Conservation (phyloP, 2,888 invertebrate genomes). For the Gari tellinella region DNA sequence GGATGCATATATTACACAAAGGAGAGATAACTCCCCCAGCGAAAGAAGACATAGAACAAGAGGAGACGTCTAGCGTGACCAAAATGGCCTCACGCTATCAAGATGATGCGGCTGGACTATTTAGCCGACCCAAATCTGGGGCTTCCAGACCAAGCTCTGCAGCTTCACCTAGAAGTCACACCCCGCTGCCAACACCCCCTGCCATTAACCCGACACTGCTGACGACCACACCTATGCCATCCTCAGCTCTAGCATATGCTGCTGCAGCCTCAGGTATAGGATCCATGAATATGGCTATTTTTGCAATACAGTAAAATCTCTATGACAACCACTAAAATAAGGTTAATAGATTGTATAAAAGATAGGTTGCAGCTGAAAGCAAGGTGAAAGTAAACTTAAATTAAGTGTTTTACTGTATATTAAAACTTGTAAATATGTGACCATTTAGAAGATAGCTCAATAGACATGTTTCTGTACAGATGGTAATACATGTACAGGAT, state of each 20-base stretch:
- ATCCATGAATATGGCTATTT: too few species aligned
- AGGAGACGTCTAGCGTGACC: conserved; percentile 67
- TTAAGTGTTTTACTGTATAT: too few species aligned
- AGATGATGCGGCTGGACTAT: conserved; percentile 69
- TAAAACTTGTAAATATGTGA: too few species aligned
- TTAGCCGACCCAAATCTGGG: conserved; percentile 65
- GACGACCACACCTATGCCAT: conserved; percentile 73
- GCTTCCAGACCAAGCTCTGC: conserved; percentile 70
- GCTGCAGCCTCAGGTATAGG: conserved; percentile 80
- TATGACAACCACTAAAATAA: too few species aligned
- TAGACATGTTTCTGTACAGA: too few species aligned
- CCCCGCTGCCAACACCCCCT: conserved; percentile 74
- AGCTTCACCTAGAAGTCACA: conserved; percentile 56
- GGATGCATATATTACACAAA: conserved; percentile 80
- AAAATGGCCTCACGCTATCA: conserved; percentile 77
- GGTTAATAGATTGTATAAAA: too few species aligned
- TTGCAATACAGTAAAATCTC: too few species aligned
- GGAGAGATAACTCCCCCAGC: conserved; percentile 72
- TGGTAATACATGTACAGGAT: too few species aligned
- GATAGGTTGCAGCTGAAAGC: too few species aligned
- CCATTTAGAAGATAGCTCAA: too few species aligned
- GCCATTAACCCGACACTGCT: conserved; percentile 74
- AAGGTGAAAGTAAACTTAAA: too few species aligned
- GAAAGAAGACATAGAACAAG: conserved; percentile 66
- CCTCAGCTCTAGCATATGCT: conserved; percentile 75